Conservation (phyloP, 2,888 invertebrate species). For the Lasioglossum malachurum region DNA sequence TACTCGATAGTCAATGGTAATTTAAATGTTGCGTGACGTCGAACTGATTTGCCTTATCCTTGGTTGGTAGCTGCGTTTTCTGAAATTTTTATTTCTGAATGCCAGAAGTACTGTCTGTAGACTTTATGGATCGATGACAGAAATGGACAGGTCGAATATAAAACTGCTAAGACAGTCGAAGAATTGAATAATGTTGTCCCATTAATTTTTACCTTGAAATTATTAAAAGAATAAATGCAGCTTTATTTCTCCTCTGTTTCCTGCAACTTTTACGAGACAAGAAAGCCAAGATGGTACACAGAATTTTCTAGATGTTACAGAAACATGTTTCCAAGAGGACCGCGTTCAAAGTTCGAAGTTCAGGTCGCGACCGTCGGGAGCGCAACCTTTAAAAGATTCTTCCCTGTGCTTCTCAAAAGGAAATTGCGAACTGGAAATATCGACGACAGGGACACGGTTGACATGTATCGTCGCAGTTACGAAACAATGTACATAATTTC, state of each 20-base stretch:
- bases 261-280: not conserved
- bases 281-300: too few relatives aligned
- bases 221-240: not conserved
- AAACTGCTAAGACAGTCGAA: not conserved
- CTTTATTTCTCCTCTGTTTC: not conserved
- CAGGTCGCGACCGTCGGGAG: not conserved
- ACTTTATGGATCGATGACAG: too few relatives aligned
- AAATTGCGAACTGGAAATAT: not conserved
- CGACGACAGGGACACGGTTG: not conserved
- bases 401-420: not conserved
- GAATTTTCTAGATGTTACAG: not conserved
- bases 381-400: not conserved
- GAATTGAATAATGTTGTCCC: not conserved
- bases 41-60: not conserved
- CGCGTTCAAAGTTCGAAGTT: not conserved
- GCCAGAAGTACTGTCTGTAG: too few relatives aligned
- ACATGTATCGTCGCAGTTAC: not conserved
- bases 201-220: not conserved
- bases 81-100: too few relatives aligned
- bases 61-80: too few relatives aligned
- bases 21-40: not conserved
- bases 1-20: not conserved
- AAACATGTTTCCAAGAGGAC: not conserved
- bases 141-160: too few relatives aligned
- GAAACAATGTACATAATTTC: constrained; percentile 8